These are phyloP conservation scores for Acinonyx jubatus DNA, from an alignment of 2,113 vertebrate species.

Conservation along the genomic window DNA sequence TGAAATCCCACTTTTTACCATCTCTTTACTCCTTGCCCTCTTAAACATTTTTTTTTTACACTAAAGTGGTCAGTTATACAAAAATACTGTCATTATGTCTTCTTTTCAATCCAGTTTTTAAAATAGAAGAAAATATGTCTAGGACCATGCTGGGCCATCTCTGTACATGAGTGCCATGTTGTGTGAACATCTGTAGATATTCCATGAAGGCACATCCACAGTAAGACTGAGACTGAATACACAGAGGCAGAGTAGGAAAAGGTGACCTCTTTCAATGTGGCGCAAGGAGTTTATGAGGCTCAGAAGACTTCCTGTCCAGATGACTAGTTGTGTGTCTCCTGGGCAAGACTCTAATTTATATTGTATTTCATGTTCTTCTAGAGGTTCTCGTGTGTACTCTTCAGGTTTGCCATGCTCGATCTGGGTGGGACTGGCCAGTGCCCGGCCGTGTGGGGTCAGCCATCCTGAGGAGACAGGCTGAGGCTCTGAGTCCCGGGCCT, in stretches of 20 bases:
- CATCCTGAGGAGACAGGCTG: not conserved
- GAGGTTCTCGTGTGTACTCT: not conserved
- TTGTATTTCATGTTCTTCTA: not conserved
- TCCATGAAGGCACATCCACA: not conserved
- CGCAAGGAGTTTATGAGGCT: not conserved
- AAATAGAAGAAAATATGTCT: not conserved
- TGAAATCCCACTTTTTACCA: not conserved
- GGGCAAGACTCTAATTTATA: not conserved
- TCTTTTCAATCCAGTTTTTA: not conserved
- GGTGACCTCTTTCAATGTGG: not conserved
- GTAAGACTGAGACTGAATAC: not conserved
- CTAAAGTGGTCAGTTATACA: not conserved
- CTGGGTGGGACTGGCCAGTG: not conserved
- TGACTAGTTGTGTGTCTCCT: not conserved
- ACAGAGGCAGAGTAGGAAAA: not conserved
- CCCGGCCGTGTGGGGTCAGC: not conserved
- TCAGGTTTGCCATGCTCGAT: too few species aligned
- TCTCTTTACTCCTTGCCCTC: not conserved
- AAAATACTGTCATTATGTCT: not conserved
- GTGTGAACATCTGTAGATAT: not conserved
- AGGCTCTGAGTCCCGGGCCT: not conserved
- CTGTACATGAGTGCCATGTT: slow-evolving; percentile 51
- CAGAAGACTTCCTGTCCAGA: not conserved
- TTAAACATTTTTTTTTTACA: not conserved
- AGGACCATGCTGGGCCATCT: slow-evolving; percentile 56